Evolutionary conservation across 2,797 vertebrate genomes (phyloP).

Genomic region (Macrochelys suwanniensis): DNA sequence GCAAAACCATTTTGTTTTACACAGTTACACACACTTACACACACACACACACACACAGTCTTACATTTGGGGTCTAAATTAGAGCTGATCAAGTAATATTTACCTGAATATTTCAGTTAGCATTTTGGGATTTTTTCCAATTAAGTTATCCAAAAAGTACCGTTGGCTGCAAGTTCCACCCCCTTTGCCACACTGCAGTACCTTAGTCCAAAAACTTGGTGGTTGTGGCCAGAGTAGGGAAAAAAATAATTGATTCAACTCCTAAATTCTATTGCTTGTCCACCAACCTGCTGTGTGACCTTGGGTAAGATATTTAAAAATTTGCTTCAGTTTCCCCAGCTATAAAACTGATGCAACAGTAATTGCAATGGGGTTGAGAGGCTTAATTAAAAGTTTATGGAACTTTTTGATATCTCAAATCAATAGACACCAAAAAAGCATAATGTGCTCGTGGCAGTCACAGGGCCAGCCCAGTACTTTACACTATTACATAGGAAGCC

Average conservation of each 20-base stretch:
- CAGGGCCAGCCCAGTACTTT: neutral
- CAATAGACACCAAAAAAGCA: accelerated
- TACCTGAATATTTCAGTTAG: neutral
- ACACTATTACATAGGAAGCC: neutral
- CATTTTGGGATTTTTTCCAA: neutral
- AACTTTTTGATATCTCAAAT: neutral
- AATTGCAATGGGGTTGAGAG: accelerated
- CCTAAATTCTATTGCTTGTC: neutral
- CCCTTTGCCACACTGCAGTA: neutral
- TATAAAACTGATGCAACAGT: neutral
- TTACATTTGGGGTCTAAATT: neutral
- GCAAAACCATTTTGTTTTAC: neutral
- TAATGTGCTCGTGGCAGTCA: neutral
- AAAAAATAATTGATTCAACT: neutral
- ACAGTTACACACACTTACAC: no score
- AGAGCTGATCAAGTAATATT: neutral
- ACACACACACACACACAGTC: neutral
- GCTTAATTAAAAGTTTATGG: neutral
- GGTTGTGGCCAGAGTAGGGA: neutral
- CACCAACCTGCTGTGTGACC: neutral
- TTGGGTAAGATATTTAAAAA: neutral
- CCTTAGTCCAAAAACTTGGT: neutral
- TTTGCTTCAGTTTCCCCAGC: neutral
- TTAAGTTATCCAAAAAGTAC: neutral
- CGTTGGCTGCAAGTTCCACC: neutral